Base-by-base conservation (phyloP, 2,797 vertebrate species). In the Hydrolagus colliei region DNA sequence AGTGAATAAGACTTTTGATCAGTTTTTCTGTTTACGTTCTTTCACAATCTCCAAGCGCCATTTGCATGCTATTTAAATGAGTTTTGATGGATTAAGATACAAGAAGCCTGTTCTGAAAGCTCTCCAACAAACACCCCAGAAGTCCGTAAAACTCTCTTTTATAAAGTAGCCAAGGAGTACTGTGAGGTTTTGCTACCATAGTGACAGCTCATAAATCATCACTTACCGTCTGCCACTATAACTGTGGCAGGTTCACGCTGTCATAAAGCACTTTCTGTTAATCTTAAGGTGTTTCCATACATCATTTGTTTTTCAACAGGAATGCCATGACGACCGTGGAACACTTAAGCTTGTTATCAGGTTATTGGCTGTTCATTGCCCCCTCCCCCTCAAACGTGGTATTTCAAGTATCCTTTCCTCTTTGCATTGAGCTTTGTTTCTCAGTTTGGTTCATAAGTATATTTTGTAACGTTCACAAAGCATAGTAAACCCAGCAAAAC, bases 201-300 rank as follows among this genome's bases (percentile, higher is more conserved):
- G 92, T 89, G 91, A 89, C 91, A 92, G 90, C 92, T 92, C 92
- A 95, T 94, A 94, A 93, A 94, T 94, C 93, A 94, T 92, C 91
- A 92, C 90, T 93, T 94, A 93, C 91, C 92, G 89, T 91, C 91
- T 92, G 89, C 91, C 91, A 92, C 93, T 93, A 92, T 89, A 89
- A 91, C 91, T 88, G 89, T 93, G 93, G 93, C 92, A 93, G 91
- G 89, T 91, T 92, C 91, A 89, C 88, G 89, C 87, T 86, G 86
- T 88, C 88, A 93, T 92, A 92, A 93, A 92, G 87, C 91, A 92
- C 92, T 93, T 91, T 92, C 87, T 86, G 90, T 89, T 92, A 93
- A 91, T 92, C 93, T 93, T 90, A 90, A 93, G 89, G 87, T 77
- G 52, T 86, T 87, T 90, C 86, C 73, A 86, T 86, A 85, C 71